Evolutionary conservation across 2,113 vertebrate species (phyloP), one percentile per base, ranked within the genome.

Genomic region (Haplotaxodon microlepis): DNA sequence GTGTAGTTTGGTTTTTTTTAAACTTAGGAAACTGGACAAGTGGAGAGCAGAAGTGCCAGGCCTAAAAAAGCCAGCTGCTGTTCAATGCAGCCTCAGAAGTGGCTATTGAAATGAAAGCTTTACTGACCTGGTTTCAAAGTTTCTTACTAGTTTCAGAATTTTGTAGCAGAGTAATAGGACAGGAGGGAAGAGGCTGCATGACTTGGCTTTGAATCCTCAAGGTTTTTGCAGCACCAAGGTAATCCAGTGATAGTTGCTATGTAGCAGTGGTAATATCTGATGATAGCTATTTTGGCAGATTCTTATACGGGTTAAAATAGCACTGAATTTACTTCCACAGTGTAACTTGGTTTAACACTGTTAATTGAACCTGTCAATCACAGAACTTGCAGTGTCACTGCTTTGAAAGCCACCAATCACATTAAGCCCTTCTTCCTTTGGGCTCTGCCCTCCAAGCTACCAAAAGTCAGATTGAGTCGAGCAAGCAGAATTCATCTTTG

Each of bases 361-460:
- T 76, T 29, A 47, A 76, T 42, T 14, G 66, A 71, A 71, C 66
- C n/a, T 71, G 66, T 71, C 66, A 71, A 9, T 71, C 66, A 71
- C 66, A 42, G 66, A 42, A 2, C 36, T 24, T 40, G 66, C 36
- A 14, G 36, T 71, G 66, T 24, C 36, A 71, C 66, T 42, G n/a
- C 66, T 71, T 24, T 71, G 66, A 71, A 71, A 71, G 66, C n/a
- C 36, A 24, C 36, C 36, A 71, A 16, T 42, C 66, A 71, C 66
- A 71, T 71, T 42, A 71, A 42, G 66, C 38, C 36, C 36, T 9
- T 42, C 66, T 71, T 71, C 66, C 8, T 14, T 40, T 69, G 36
- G 63, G 8, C 63, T 69, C 36, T 36, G 17, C 0, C 10, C 31
- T 66, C 17, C 61, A 12, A 40, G 7, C 63, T 69, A 40, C n/a